Evolutionary conservation across 2,888 invertebrate genomes (phyloP).

Genomic region (Helleia helle): DNA sequence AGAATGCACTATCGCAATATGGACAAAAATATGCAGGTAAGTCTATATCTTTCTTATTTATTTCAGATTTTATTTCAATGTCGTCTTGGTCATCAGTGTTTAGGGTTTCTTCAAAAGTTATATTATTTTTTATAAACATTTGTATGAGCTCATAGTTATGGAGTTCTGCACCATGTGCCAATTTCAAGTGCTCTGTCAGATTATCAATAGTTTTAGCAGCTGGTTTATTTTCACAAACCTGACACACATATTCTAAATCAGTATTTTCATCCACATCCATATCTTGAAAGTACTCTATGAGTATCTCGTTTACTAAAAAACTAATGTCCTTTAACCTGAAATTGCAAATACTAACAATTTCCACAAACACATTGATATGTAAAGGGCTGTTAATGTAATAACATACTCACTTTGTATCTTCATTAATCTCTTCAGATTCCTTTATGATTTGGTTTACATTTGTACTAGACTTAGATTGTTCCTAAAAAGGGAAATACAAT

Average conservation of each 20-base stretch:
- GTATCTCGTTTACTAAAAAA: constrained; percentile 29
- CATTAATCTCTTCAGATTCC: constrained; percentile 11
- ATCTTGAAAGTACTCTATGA: constrained; percentile 31
- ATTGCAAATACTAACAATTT: constrained; percentile 23
- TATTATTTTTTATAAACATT: constrained; percentile 37
- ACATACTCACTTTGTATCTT: constrained; percentile 26
- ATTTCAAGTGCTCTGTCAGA: constrained; percentile 34
- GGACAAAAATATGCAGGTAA: constrained; percentile 36
- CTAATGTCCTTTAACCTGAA: constrained; percentile 33
- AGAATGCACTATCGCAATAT: constrained; percentile 40
- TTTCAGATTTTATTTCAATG: constrained; percentile 20
- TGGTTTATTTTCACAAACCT: constrained; percentile 32
- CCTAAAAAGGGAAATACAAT: neutral
- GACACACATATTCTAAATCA: constrained; percentile 41
- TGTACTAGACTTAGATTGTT: neutral
- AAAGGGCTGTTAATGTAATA: neutral
- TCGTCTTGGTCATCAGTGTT: constrained; percentile 28
- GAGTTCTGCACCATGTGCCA: constrained; percentile 25
- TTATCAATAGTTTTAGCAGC: constrained; percentile 22
- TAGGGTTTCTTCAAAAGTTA: constrained; percentile 44
- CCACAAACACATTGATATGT: neutral
- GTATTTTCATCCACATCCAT: constrained; percentile 29
- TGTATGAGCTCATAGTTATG: constrained; percentile 20
- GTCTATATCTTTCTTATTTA: neutral
- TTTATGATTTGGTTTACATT: constrained; percentile 11